Base-by-base conservation (phyloP, 2,888 invertebrate species). In the Ormyrus rosae region DNA sequence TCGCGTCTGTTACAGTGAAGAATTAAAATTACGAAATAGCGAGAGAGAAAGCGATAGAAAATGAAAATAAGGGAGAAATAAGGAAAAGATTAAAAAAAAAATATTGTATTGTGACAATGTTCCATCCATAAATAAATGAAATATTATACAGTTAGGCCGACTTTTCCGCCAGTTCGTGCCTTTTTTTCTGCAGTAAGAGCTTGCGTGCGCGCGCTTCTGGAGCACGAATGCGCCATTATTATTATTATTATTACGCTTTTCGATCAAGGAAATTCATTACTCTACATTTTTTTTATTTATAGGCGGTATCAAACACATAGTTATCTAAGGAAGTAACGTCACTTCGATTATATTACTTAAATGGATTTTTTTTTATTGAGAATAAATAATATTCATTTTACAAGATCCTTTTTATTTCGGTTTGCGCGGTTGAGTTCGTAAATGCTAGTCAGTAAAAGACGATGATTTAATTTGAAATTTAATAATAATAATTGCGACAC, bases 151-250 rank as follows among this genome's bases (percentile, higher is more conserved):
- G 90, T 90, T 90, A 90, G 90, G 90, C 90, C 90, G 90, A 90
- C 89, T 90, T 90, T 90, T 89, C 88, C 89, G 90, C 90, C 90
- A 89, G 90, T 90, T 90, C 89, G 90, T 90, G 90, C 90, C 90
- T 90, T 90, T 90, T 86, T 90, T 90, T 90, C 89, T 86, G 89
- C 89, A 87, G 88, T 86, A 86, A 89, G 86, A 85, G 86, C 86
- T 86, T 84, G 84, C 84, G 85, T 73, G 56, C 56, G 74, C 70
- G 75, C 71, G 78, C 69, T 75, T 81, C 75, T 75, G 60, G 72
- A 69, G 67, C 64, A 79, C 72, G 58, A 78, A 79, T 70, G 76
- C 73, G 65, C 68, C 60, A 60, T 73, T 71, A 69, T 72, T 82
- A 72, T 73, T 71, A 69, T 72, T 82, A 72, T 69, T 68, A 72